These are phyloP conservation scores for Plebejus melissa DNA, from an alignment of 2,888 invertebrate genomes.

Conservation along the genomic window DNA sequence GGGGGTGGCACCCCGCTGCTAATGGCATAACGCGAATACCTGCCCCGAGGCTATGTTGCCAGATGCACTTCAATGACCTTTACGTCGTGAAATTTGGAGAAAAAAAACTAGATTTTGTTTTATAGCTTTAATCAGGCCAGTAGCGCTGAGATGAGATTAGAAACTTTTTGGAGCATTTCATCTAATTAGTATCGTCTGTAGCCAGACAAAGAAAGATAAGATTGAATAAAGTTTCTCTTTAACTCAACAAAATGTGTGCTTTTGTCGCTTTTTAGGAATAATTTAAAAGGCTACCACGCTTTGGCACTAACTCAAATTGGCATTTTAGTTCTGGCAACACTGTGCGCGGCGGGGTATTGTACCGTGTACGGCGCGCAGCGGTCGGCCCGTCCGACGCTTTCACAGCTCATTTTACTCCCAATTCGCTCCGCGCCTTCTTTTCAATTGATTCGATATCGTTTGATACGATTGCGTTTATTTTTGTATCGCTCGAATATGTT, in stretches of 20 bases:
- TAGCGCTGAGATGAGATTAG: background rate
- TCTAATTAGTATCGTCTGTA: background rate
- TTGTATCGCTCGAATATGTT: constrained; percentile 16
- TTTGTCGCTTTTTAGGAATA: background rate
- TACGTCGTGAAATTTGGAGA: background rate
- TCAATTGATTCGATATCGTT: constrained; percentile 12
- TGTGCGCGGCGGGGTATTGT: constrained; percentile 12
- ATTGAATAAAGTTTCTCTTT: background rate
- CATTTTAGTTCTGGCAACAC: background rate
- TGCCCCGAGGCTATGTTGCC: constrained; percentile 5
- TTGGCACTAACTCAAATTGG: background rate
- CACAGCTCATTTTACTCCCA: constrained; percentile 9
- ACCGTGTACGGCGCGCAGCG: background rate
- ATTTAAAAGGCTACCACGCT: background rate
- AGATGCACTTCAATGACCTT: constrained; percentile 3
- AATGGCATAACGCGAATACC: constrained; percentile 44
- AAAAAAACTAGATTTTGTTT: background rate
- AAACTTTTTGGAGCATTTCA: background rate
- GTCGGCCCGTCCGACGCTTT: background rate
- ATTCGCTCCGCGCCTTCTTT: background rate
- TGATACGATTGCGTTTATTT: constrained; percentile 1
- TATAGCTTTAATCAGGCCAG: background rate
- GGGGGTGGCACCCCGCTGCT: constrained; percentile 54
- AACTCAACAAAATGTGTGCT: background rate
- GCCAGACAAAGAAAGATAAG: background rate